Conservation (phyloP, 2,888 invertebrate genomes). For the Conistra vaccinii region DNA sequence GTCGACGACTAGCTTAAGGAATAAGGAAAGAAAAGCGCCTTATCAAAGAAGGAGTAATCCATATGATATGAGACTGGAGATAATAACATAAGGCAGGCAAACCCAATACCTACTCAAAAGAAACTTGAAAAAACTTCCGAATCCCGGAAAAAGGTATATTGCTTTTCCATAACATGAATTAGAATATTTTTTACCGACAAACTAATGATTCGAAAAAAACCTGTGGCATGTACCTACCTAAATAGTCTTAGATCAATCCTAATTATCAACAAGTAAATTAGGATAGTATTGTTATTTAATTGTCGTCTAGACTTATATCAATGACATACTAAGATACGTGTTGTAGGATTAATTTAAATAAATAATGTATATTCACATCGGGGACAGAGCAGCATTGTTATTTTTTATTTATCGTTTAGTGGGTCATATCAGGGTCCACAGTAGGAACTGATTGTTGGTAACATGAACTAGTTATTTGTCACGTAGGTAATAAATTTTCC, state of each 20-base stretch:
- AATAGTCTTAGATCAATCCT: neutral
- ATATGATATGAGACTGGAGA: neutral
- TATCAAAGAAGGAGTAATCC: neutral
- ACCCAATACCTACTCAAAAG: neutral
- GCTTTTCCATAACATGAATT: neutral
- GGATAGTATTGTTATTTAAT: neutral
- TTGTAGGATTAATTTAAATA: neutral
- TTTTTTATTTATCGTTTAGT: neutral
- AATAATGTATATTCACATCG: neutral
- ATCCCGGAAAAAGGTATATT: neutral
- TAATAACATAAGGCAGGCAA: neutral
- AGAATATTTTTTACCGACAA: neutral
- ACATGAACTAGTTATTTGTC: neutral
- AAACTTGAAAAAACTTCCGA: neutral
- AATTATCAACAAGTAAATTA: constrained; percentile 1
- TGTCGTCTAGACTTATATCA: constrained; percentile 18
- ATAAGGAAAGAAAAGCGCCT: neutral
- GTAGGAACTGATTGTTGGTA: neutral
- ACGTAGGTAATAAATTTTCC: neutral
- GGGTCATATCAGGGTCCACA: neutral
- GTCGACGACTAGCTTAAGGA: too few species aligned
- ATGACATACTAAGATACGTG: constrained; percentile 10
- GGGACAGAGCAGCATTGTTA: neutral
- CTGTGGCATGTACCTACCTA: neutral
- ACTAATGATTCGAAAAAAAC: neutral